Evolutionary conservation across 2,797 vertebrate species (phyloP).

Genomic region (Parauchenoglanis ngamensis): DNA sequence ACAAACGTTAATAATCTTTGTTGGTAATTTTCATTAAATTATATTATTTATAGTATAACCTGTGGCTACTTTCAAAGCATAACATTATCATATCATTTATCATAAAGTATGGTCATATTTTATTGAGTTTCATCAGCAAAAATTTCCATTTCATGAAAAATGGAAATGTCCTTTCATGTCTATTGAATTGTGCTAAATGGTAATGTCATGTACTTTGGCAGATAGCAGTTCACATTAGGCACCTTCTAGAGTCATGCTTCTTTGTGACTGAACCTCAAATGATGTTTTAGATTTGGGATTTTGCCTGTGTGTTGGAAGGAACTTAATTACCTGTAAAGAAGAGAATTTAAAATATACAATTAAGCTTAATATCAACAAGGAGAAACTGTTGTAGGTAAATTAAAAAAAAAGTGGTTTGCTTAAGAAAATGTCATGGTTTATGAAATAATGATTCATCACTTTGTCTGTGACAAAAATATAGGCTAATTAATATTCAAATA

Average conservation of each 20-base stretch:
- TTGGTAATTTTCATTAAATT: too few relatives aligned
- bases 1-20: neutral
- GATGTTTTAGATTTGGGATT: neutral
- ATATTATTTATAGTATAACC: too few relatives aligned
- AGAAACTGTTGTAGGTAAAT: neutral
- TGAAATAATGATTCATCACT: neutral
- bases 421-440: neutral
- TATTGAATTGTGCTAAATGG: too few relatives aligned
- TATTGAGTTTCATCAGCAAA: too few relatives aligned
- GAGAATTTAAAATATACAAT: neutral
- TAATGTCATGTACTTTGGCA: neutral
- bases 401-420: neutral
- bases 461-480: neutral
- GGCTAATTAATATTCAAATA: neutral
- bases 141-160: too few relatives aligned
- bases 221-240: neutral
- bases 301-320: neutral
- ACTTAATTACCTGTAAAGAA: neutral
- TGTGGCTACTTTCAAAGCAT: too few relatives aligned
- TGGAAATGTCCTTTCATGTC: too few relatives aligned
- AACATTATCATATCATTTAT: too few relatives aligned
- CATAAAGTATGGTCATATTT: too few relatives aligned
- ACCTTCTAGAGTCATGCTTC: neutral
- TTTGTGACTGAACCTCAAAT: neutral
- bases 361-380: neutral